These are phyloP conservation scores for Mythimna vitellina DNA, from an alignment of 2,888 invertebrate genomes.

Conservation along the genomic window DNA sequence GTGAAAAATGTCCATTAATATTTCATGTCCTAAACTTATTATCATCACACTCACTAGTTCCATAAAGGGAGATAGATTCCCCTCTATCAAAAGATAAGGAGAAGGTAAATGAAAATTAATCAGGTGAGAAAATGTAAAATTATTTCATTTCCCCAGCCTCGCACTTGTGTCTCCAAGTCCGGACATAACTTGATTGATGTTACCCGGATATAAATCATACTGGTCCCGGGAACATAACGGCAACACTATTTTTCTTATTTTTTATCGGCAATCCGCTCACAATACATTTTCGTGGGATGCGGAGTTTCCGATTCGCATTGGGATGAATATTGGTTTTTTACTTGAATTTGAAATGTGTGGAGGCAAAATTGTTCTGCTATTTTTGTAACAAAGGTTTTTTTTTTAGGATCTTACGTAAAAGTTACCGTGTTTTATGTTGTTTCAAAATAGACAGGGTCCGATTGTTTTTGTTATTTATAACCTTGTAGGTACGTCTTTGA, in stretches of 20 bases:
- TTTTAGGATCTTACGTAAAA: neutral
- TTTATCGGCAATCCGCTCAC: conserved; percentile 67
- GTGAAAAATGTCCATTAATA: too few relatives aligned
- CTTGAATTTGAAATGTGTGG: conserved; percentile 19
- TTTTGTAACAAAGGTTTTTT: conserved; percentile 13
- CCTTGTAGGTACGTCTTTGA: neutral
- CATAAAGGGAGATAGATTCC: conserved; percentile 44
- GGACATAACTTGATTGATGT: conserved; percentile 78
- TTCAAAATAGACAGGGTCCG: neutral
- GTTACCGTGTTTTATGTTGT: neutral
- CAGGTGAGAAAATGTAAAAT: conserved; percentile 76
- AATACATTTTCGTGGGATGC: conserved; percentile 52
- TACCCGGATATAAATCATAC: conserved; percentile 84
- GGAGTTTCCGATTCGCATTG: conserved; percentile 29
- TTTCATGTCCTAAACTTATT: neutral
- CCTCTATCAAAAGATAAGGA: conserved; percentile 50
- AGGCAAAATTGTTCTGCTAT: conserved; percentile 28
- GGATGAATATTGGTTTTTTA: conserved; percentile 26
- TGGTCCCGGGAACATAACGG: conserved; percentile 68
- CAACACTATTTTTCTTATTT: conserved; percentile 72
- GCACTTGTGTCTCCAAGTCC: conserved; percentile 62
- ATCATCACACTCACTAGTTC: neutral
- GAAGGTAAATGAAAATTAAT: conserved; percentile 68
- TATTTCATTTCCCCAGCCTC: conserved; percentile 78
- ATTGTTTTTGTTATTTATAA: neutral